Base-by-base conservation (phyloP, 92 coral and sea anemone species). In the Heteractis magnifica region DNA sequence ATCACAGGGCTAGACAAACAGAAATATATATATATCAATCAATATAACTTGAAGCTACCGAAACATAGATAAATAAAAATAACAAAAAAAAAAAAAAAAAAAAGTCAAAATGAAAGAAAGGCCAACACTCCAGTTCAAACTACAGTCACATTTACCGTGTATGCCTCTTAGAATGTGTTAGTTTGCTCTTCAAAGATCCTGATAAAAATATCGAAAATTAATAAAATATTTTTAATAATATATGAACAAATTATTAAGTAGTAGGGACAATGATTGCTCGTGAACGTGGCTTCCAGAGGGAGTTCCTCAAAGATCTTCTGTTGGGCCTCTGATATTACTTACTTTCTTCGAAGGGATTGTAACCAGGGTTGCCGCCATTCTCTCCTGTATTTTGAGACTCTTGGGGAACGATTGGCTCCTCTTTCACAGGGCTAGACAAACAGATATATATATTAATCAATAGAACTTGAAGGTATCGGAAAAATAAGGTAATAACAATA, bases 301-400 rank as follows among this genome's bases (percentile, higher is more conserved):
- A 13, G 12, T 59, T 12, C 14, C 18, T 0, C 18, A 12, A 13
- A 13, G 6, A 13, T 59, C 16, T 16, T 59, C 6, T 10, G 4
- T 16, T 12, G 18, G 14, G 16, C 6, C 16, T 59, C n/a, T 10
- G 65, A 19, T 5, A 12, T 18, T 16, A 68, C 70, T 62, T 62
- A 62, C 70, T 18, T n/a, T 68, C 44, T 9, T 68, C 73, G 14
- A 68, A 68, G 18, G 73, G 73, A 26, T 68, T 68, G 73, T 68
- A 68, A 14, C 15, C 73, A 8, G 73, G 73, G 49, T 68, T 68
- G 6, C 73, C 73, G 49, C 73, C 73, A 68, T 68, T 68, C 9
- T 68, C 73, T 26, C 73, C 73, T 4, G 73, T 68, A 0, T 23
- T 68, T 5, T 68, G 73, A 8, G 50, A 21, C 49, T 23, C 15